Evolutionary conservation across 2,888 invertebrate genomes (phyloP), one percentile per base, ranked within the genome.

Genomic region (Miltochrista miniata): DNA sequence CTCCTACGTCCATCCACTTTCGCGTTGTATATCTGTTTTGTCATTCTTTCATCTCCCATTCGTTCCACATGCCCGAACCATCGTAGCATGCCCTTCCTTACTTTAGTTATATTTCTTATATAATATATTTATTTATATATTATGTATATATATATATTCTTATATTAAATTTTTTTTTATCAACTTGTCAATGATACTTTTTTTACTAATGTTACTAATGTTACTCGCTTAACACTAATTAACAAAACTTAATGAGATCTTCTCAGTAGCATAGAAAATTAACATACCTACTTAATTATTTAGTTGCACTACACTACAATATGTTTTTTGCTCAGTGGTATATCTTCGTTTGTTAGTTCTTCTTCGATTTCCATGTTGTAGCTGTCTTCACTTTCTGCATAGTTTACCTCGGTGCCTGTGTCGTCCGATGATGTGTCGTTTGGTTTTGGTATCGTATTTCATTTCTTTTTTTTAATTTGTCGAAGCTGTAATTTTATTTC

Each of bases 351-450:
- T 18, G 15, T 39, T 39, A 39, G 39, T 11, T 39, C 18, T 39
- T 39, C 39, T 24, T 39, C 39, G 10, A n/a, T 12, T 41, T 11
- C 12, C 24, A 13, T 13, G 41, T n/a, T 41, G 46, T 53, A 48
- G 37, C 53, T 48, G 41, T 48, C 46, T 48, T 48, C 48, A 48
- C 53, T 48, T 48, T 48, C 53, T 45, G 48, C 48, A 48, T 48
- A 48, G 41, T 48, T 46, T 42, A 53, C 45, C 37, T 48, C 45
- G 37, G 45, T 46, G 45, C 48, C 48, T 48, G 48, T 48, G 37
- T 35, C 30, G 44, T 44, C 36, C 31, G 35, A 36, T 5, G 45
- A 46, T 41, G 45, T 37, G 37, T 45, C 51, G 37, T 45, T 33
- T 33, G 33, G 33, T 33, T 33, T 33, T 11, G 35, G 18, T 45